A percentile compares a stretch with the other conserved stretches of the same genome.
These are phyloP conservation scores for Heloderma charlesbogerti DNA, from an alignment of 2,113 vertebrate species.

Conservation along the genomic window DNA sequence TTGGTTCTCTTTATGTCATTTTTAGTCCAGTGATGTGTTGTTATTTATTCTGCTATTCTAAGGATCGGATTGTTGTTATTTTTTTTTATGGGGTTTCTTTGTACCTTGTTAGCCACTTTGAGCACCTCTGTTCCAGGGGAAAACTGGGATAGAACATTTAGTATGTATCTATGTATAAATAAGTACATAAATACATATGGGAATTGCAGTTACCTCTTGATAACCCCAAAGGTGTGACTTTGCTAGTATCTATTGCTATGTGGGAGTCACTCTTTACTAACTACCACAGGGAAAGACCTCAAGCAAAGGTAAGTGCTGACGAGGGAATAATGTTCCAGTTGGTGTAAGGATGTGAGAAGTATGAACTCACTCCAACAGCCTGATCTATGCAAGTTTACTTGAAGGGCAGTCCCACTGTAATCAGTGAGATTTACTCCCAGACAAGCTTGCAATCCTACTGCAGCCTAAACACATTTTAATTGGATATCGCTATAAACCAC, in stretches of 20 bases:
- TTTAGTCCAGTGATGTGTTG: too few relatives aligned
- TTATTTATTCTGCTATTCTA: too few relatives aligned
- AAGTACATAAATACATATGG: neutral
- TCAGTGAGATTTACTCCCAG: neutral
- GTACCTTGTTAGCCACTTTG: too few relatives aligned
- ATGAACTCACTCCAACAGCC: neutral
- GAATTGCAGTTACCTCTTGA: neutral
- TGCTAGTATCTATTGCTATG: neutral
- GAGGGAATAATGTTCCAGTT: neutral
- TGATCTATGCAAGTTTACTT: neutral
- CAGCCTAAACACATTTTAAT: neutral
- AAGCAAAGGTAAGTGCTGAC: neutral
- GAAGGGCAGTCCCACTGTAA: neutral
- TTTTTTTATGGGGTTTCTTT: too few relatives aligned
- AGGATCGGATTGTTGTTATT: too few relatives aligned
- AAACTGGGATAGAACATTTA: too few relatives aligned
- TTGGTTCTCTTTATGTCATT: too few relatives aligned
- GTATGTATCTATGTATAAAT: too few relatives aligned
- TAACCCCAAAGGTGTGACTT: neutral
- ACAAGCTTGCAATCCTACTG: neutral
- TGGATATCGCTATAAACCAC: neutral
- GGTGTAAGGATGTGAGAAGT: neutral
- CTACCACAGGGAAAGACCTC: neutral
- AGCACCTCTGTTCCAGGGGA: too few relatives aligned
- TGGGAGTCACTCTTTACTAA: neutral